Percentiles rank a stretch among this genome's conserved stretches.
Evolutionary conservation across 2,797 vertebrate genomes (phyloP).

Genomic region (Mustela erminea): DNA sequence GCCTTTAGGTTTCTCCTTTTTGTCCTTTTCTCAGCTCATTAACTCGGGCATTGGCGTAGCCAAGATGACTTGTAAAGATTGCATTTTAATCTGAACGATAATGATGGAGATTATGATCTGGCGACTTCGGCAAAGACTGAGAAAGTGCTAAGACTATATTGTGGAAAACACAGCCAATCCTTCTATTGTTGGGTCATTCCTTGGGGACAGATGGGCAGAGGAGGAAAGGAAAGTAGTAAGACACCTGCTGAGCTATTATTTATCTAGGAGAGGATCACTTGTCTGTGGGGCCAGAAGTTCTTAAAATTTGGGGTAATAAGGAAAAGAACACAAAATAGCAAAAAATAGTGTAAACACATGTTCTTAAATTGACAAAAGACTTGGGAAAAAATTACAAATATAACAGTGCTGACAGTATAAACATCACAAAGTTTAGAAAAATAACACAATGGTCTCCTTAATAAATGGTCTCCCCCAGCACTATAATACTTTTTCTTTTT

Average conservation of each 20-base stretch:
- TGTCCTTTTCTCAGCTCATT: neutral
- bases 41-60: neutral
- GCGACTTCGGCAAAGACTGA: conserved; percentile 5
- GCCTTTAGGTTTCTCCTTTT: neutral
- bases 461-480: neutral
- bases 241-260: neutral
- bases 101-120: neutral
- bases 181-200: neutral
- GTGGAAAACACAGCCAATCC: neutral
- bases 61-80: neutral
- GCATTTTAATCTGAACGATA: neutral
- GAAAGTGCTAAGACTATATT: neutral
- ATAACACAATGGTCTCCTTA: neutral
- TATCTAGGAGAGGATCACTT: neutral
- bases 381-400: neutral
- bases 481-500: neutral
- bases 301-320: neutral
- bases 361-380: conserved; percentile 24
- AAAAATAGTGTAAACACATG: neutral
- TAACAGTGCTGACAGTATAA: neutral
- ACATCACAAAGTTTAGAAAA: conserved; percentile 1
- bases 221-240: neutral
- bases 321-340: neutral
- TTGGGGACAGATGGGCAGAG: neutral
- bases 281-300: neutral